phyloP scores from a whole-genome alignment of 1,140 invertebrate genomes.

The Drosophila paulistorum region DNA sequence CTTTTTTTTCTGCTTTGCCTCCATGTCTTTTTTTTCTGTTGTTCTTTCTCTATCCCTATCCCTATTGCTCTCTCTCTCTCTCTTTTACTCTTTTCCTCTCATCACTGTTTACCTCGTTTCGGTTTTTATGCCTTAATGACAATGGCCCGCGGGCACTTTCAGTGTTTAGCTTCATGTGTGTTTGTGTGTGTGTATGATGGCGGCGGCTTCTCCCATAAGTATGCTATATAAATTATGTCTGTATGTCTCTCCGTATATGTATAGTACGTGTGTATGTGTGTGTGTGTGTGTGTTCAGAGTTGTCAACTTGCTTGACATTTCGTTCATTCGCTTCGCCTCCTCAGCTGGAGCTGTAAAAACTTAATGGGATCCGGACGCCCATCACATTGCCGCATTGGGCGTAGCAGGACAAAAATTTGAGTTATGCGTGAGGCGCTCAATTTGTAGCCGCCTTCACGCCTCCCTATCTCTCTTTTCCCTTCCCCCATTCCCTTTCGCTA shows the following conservation, averaged over 20 bases:
- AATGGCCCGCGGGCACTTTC: constrained; percentile 12
- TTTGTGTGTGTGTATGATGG: background rate
- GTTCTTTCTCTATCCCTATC: background rate
- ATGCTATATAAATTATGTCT: constrained; percentile 45
- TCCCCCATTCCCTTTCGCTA: background rate
- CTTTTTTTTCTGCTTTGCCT: constrained; percentile 3
- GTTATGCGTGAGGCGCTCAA: constrained; percentile 46
- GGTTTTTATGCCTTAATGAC: constrained; percentile 48
- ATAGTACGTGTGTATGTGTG: background rate
- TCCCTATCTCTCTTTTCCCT: background rate
- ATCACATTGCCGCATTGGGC: constrained; percentile 14
- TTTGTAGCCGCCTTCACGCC: constrained; percentile 27
- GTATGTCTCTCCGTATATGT: constrained; percentile 23
- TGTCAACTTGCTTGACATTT: constrained; percentile 43
- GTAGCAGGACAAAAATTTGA: constrained; percentile 27
- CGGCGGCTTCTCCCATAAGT: constrained; percentile 19
- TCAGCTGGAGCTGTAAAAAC: constrained; percentile 18
- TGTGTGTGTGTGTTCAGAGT: constrained; percentile 36
- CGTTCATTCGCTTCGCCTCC: constrained; percentile 13
- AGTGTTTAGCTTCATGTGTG: constrained; percentile 7
- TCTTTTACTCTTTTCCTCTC: background rate
- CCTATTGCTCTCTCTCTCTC: background rate
- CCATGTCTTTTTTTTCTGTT: constrained; percentile 2
- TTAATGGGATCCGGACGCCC: constrained; percentile 17
- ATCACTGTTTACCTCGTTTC: constrained; percentile 28